Percentiles rank a stretch among this genome's conserved stretches.
Conservation (phyloP, 2,797 vertebrate genomes). For the Gymnothorax javanicus region DNA sequence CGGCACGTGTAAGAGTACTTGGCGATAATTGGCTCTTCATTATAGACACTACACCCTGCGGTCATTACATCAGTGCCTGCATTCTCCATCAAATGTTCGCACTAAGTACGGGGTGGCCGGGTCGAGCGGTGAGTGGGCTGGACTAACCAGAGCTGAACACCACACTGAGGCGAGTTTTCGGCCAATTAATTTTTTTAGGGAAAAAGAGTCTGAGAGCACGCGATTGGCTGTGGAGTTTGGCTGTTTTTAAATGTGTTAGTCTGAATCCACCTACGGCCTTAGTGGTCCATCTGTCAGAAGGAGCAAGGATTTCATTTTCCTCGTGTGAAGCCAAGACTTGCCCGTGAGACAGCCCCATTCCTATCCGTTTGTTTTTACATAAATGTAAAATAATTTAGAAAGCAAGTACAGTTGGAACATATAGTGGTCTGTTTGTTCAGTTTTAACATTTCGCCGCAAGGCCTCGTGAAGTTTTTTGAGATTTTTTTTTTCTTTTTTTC, state of each 20-base stretch:
- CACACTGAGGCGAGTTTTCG: slow-evolving; percentile 36
- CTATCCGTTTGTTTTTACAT: not conserved
- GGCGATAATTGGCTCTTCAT: slow-evolving; percentile 38
- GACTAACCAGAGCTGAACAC: not conserved
- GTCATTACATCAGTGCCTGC: not conserved
- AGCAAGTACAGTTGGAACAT: not conserved
- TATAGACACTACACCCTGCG: not conserved
- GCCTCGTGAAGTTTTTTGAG: not conserved
- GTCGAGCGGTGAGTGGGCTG: not conserved
- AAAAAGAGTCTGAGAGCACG: slow-evolving; percentile 8
- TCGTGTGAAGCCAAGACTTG: not conserved
- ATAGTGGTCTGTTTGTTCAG: not conserved
- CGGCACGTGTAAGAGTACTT: not conserved
- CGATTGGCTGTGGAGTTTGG: slow-evolving; percentile 3
- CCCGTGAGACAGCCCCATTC: not conserved
- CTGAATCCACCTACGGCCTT: not conserved
- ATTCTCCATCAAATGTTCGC: not conserved
- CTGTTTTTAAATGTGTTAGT: not conserved
- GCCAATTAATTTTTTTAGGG: slow-evolving; percentile 29
- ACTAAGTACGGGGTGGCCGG: not conserved
- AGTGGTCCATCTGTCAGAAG: not conserved
- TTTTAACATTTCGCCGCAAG: not conserved
- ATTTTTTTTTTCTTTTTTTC: not conserved
- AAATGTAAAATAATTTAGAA: not conserved
- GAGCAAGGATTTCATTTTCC: too few relatives aligned